Evolutionary conservation across 2,888 invertebrate species (phyloP), one percentile per base, ranked within the genome.

Genomic region (Salpingus planirostris): DNA sequence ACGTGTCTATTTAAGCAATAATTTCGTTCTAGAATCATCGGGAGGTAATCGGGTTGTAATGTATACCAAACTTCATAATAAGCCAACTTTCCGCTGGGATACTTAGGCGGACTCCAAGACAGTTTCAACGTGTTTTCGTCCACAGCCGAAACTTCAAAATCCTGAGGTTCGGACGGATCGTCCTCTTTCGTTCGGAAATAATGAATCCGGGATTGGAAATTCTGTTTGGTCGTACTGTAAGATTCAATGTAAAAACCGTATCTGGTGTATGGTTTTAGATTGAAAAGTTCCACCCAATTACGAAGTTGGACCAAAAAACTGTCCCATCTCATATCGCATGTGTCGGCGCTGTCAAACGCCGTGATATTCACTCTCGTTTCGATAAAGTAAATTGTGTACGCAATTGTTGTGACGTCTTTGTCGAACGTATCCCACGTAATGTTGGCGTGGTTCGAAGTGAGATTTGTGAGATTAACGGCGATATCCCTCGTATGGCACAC

Each of bases 191-290:
- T 89, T 21, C 59, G 67, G 57, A 84, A 81, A 57, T 76, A 78
- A 23, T 67, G 57, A 5, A 81, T 67, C 8, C 68, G 60, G 45
- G 78, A 18, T 18, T n/a, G n/a, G n/a, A n/a, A n/a, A n/a, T n/a
- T n/a, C n/a, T n/a, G n/a, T n/a, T n/a, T 18, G 5, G 18, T 18
- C 18, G 5, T 18, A 8, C 18, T 40, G 31, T 57, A 56, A 5
- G 43, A 49, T 53, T 80, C 77, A 7, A 90, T 73, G 53, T 83
- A 81, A 34, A 74, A 74, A 0, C 78, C 82, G 58, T 91, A 91
- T 25, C 69, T 69, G 0, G 82, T 82, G 57, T 70, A 74, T 0
- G 82, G 78, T 36, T 73, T 66, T 11, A 88, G 62, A 25, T 69
- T 8, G 18, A 11, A 11, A 5, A 23, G 61, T 0, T 60, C 51